Evolutionary conservation across 2,888 invertebrate species (phyloP).

Genomic region (Mycalesis mineus): DNA sequence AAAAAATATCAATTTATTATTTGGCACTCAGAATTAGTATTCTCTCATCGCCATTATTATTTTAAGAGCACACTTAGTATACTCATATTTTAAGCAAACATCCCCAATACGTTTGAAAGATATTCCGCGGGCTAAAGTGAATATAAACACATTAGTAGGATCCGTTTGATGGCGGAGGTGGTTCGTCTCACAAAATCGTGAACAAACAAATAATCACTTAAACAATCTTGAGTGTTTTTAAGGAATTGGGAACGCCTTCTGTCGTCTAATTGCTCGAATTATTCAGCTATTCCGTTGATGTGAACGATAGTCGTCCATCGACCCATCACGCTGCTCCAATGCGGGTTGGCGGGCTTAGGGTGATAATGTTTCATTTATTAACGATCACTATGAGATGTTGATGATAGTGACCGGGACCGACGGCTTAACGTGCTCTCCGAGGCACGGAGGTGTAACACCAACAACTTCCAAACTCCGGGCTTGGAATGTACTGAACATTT

Average conservation of each 20-base stretch:
- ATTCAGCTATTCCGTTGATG: no score
- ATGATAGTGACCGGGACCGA: no score
- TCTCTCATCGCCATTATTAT: conserved; percentile 3
- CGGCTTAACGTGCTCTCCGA: no score
- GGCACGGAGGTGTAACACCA: no score
- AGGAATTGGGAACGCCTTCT: conserved; percentile 29
- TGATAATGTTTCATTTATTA: no score
- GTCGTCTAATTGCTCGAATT: not conserved
- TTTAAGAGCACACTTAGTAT: not conserved
- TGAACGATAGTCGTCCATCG: no score
- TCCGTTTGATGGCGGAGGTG: conserved; percentile 57
- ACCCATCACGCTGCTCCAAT: no score
- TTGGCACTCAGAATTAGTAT: conserved; percentile 1
- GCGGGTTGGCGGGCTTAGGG: no score
- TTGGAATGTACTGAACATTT: no score
- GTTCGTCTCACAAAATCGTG: conserved; percentile 46
- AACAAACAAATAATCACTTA: conserved; percentile 54
- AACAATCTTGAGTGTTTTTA: conserved; percentile 36
- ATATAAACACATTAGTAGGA: conserved; percentile 57
- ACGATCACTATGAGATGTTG: no score
- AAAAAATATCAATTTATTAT: not conserved
- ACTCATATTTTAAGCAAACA: not conserved
- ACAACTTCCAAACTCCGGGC: no score
- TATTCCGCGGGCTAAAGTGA: conserved; percentile 33
- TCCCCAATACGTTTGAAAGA: conserved; percentile 26